These are phyloP conservation scores for Cheilosia urbana DNA, from an alignment of 2,888 invertebrate genomes.

Conservation along the genomic window DNA sequence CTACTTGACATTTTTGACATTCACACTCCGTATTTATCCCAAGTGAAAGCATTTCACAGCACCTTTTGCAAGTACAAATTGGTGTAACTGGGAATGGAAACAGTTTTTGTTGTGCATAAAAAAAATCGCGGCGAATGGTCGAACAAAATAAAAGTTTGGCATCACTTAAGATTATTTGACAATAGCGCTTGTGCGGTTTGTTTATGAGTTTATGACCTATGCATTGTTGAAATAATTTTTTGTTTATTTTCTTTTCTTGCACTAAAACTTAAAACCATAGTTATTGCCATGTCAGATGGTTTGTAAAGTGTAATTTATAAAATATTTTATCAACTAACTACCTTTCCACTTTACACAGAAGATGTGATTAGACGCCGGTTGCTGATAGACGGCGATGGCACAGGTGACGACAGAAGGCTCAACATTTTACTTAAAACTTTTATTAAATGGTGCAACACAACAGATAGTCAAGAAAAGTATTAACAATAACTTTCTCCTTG, in stretches of 20 bases:
- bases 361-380: conserved; percentile 94
- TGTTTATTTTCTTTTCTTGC: conserved; percentile 27
- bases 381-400: conserved; percentile 97
- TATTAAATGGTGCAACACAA: conserved; percentile 90
- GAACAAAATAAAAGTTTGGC: not conserved
- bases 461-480: conserved; percentile 85
- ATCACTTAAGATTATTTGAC: conserved; percentile 6
- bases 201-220: conserved; percentile 59
- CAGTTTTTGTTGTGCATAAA: too few relatives aligned
- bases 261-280: not conserved
- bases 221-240: not conserved
- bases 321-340: not conserved
- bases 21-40: too few relatives aligned
- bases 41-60: too few relatives aligned
- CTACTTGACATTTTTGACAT: too few relatives aligned
- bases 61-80: too few relatives aligned
- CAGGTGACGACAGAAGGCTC: conserved; percentile 94
- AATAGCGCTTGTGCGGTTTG: conserved; percentile 38
- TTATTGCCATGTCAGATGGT: conserved; percentile 63
- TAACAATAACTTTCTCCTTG: conserved; percentile 79
- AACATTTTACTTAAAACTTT: conserved; percentile 92
- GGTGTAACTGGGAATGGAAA: too few relatives aligned
- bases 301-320: conserved; percentile 7
- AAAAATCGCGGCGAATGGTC: not conserved
- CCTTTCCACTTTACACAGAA: conserved; percentile 85